These are phyloP conservation scores for Neocloeon triangulifer DNA, from an alignment of 1,140 invertebrate genomes.

Conservation along the genomic window DNA sequence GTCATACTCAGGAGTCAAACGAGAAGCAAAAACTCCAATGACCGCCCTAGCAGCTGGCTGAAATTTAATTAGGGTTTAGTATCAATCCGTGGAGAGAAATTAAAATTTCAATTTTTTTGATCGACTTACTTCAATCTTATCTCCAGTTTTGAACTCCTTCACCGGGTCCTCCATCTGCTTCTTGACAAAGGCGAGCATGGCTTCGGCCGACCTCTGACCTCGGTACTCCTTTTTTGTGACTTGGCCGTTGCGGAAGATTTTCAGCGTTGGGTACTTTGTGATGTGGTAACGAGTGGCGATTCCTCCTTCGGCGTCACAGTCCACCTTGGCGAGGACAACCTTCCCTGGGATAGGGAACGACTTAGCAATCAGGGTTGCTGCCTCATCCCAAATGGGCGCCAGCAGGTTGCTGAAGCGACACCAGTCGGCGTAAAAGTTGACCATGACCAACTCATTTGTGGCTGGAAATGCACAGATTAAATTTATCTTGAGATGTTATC, in stretches of 20 bases:
- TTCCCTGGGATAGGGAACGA: slow-evolving; percentile 58
- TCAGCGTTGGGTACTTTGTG: slow-evolving; percentile 95
- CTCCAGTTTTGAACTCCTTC: slow-evolving; percentile 34
- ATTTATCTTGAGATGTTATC: slow-evolving; percentile 1
- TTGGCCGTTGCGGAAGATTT: slow-evolving; percentile 85
- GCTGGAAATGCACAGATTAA: slow-evolving; percentile 34
- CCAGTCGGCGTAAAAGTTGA: slow-evolving; percentile 99
- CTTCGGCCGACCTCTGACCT: slow-evolving; percentile 57
- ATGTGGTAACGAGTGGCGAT: slow-evolving; percentile 85
- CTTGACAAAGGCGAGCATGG: slow-evolving; percentile 61
- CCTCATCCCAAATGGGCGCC: slow-evolving; percentile 90
- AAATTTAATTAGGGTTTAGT: too few relatives aligned
- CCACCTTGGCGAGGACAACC: slow-evolving; percentile 89
- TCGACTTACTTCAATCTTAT: too few relatives aligned
- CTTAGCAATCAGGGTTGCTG: slow-evolving; percentile 62
- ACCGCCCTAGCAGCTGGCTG: slow-evolving; percentile 68
- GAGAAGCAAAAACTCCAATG: slow-evolving; percentile 77
- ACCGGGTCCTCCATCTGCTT: slow-evolving; percentile 84
- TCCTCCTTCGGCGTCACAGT: slow-evolving; percentile 81
- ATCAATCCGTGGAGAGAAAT: too few relatives aligned
- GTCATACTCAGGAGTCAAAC: slow-evolving; percentile 57
- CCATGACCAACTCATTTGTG: slow-evolving; percentile 85
- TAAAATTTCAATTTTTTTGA: too few relatives aligned
- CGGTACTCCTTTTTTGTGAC: slow-evolving; percentile 88
- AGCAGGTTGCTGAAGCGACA: slow-evolving; percentile 88